phyloP scores from a whole-genome alignment of 2,113 vertebrate species.

The Strigops habroptila region DNA sequence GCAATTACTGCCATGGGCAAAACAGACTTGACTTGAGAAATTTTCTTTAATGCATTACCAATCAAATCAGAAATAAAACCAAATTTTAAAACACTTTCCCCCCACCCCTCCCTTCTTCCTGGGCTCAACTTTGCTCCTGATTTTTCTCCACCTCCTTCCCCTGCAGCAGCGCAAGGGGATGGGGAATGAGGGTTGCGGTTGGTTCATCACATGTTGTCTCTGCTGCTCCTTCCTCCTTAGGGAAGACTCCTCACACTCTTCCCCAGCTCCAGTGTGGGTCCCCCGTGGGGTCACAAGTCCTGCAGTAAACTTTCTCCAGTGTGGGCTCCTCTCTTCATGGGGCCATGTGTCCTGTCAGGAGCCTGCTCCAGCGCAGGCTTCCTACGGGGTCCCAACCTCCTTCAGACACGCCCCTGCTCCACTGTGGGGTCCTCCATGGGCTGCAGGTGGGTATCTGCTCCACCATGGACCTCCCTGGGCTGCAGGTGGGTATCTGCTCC shows the following conservation, averaged over 20 bases:
- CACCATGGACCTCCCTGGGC: background rate
- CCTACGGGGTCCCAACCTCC: no score
- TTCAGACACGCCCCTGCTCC: no score
- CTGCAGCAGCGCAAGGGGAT: fast-evolving
- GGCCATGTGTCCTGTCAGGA: background rate
- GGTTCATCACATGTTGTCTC: background rate
- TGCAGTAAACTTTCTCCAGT: no score
- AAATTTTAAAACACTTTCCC: background rate
- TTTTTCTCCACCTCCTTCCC: background rate
- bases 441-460: background rate
- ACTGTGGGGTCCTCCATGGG: background rate
- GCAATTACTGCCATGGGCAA: background rate
- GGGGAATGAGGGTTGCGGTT: background rate
- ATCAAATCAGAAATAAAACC: background rate
- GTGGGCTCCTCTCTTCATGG: no score
- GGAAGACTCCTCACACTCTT: background rate
- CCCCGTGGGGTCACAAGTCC: no score
- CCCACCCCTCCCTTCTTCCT: no score
- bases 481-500: background rate
- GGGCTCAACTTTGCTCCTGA: fast-evolving
- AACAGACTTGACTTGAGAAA: background rate
- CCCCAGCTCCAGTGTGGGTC: no score
- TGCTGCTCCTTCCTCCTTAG: background rate
- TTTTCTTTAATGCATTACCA: background rate
- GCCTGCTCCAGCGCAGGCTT: background rate